A percentile compares a stretch with the other conserved stretches of the same genome.
phyloP scores from a whole-genome alignment of 2,797 vertebrate species.

The Paratrypauchen microcephalus region DNA sequence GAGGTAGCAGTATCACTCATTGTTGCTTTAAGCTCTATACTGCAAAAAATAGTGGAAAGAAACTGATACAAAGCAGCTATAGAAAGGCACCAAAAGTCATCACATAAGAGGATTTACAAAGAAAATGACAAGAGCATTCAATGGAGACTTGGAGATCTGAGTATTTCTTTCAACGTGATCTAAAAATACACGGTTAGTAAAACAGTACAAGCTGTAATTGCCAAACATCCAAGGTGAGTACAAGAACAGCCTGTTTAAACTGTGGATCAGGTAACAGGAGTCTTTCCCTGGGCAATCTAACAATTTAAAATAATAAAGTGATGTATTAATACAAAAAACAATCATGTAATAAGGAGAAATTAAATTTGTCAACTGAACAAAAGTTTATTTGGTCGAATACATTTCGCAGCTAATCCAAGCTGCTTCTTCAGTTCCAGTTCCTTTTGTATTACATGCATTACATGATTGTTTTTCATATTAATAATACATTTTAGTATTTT shows the following conservation, averaged over 20 bases:
- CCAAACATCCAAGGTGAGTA: not conserved
- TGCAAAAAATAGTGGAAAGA: conserved; percentile 62
- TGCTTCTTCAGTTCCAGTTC: too few species aligned
- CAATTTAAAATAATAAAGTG: too few species aligned
- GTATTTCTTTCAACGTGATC: conserved; percentile 6
- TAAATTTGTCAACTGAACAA: too few species aligned
- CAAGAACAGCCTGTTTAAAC: not conserved
- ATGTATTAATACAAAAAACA: too few species aligned
- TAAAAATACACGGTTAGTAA: conserved; percentile 1
- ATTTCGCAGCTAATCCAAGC: too few species aligned
- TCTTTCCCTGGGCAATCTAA: too few species aligned
- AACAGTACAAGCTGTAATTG: not conserved
- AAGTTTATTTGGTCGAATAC: too few species aligned
- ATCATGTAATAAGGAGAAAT: too few species aligned
- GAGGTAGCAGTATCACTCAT: conserved; percentile 47
- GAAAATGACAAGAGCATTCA: conserved; percentile 41
- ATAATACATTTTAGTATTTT: too few species aligned
- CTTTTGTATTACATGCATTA: too few species aligned
- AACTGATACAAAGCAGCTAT: conserved; percentile 40
- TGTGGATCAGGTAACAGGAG: not conserved
- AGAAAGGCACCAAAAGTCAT: conserved; percentile 45
- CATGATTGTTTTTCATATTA: too few species aligned
- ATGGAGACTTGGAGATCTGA: conserved; percentile 33
- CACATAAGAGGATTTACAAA: conserved; percentile 56
- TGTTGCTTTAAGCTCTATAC: conserved; percentile 69